Conservation (phyloP, 2,888 invertebrate genomes). For the Cepaea hortensis region DNA sequence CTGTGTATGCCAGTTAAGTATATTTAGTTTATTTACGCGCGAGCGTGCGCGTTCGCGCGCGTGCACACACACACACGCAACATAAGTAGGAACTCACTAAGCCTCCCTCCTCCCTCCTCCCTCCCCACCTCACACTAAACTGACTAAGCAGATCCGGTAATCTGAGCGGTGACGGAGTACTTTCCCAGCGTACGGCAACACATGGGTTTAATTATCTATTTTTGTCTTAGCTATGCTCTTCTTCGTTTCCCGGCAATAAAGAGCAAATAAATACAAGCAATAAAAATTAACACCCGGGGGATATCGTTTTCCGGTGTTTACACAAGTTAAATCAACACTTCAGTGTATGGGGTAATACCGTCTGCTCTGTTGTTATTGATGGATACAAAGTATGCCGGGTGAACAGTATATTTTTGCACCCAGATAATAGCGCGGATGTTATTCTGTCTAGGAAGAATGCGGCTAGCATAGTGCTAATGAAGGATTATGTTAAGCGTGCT, state of each 20-base stretch:
- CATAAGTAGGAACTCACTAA: not conserved
- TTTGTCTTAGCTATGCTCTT: not conserved
- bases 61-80: too few relatives aligned
- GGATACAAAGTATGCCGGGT: conserved; percentile 3
- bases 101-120: not conserved
- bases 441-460: not conserved
- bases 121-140: not conserved
- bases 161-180: not conserved
- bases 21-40: too few relatives aligned
- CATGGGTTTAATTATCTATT: conserved; percentile 1
- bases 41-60: too few relatives aligned
- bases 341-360: not conserved
- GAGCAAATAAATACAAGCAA: not conserved
- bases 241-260: not conserved
- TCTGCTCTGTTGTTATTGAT: not conserved
- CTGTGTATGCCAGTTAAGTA: too few relatives aligned
- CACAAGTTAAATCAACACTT: conserved; percentile 8
- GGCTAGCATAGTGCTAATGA: not conserved
- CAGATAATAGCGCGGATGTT: not conserved
- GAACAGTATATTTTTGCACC: conserved; percentile 8
- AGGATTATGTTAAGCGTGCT: not conserved
- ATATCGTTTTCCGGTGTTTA: not conserved
- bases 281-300: not conserved
- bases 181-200: not conserved
- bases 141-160: not conserved